Evolutionary conservation across 2,888 invertebrate genomes (phyloP), one percentile per base, ranked within the genome.

Genomic region (Caradrina clavipalpis): DNA sequence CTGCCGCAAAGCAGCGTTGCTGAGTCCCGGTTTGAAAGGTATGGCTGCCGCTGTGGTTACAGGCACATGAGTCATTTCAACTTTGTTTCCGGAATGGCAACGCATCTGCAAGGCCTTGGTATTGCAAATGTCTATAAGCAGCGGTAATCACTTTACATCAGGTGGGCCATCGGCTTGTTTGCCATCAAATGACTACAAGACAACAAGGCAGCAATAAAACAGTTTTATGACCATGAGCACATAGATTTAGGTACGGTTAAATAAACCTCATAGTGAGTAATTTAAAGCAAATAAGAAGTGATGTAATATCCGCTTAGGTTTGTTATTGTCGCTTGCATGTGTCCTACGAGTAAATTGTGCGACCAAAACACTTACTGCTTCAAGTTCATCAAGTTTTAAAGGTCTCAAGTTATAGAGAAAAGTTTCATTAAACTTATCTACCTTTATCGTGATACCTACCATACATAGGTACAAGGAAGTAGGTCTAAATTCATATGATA

Each of bases 221-320:
- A 13, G 13, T 35, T 8, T 3, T 6, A 47, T 17, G 13, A 19
- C 63, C 22, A 22, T 50, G 35, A 62, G 31, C 13, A 22, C 3
- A 8, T 51, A 47, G 15, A n/a, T 26, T 11, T 42, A 59, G n/a
- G 11, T 31, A 50, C 21, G 22, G 6, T 51, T 35, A 59, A 50
- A 56, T 56, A 39, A 67, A 47, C 50, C 21, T 45, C 42, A 54
- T 47, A 21, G 21, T 45, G 26, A 59, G 13, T 31, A 66, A 54
- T n/a, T 22, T 59, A 10, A 21, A 47, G 39, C 50, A 51, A 67
- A 47, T 59, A 59, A 50, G 11, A 45, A 45, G 60, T 61, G 42
- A 75, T 53, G 69, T 69, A 60, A 75, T 53, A 10, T 53, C 26
- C 31, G 13, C n/a, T 51, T 60, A 1, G 17, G 39, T 45, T 58